phyloP scores from a whole-genome alignment of 1,140 invertebrate species.

The Drosophila busckii region DNA sequence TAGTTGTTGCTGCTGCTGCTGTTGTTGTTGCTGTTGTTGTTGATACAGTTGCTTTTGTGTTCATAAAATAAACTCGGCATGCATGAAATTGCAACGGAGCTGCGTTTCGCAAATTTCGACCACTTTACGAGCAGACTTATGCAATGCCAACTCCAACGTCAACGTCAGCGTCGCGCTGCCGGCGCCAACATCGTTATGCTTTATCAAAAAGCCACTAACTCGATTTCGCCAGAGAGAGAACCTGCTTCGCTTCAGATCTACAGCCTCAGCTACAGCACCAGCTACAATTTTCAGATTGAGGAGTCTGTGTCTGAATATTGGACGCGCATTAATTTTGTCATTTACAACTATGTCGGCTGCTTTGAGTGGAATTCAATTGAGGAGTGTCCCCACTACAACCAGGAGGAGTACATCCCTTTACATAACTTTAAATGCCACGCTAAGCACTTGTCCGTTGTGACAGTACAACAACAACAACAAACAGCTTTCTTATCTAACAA shows the following conservation, averaged over 20 bases:
- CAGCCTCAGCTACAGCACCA: conserved; percentile 1
- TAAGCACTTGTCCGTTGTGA: conserved; percentile 42
- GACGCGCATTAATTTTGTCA: neutral
- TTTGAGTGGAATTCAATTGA: conserved; percentile 49
- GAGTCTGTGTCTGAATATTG: too few species aligned
- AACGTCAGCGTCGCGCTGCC: conserved; percentile 5
- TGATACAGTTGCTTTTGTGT: conserved; percentile 13
- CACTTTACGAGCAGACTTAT: conserved; percentile 58
- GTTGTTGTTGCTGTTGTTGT: conserved; percentile 22
- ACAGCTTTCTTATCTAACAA: conserved; percentile 57
- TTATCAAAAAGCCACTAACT: conserved; percentile 54
- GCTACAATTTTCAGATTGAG: neutral
- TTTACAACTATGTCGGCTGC: too few species aligned
- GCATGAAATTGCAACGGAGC: conserved; percentile 69
- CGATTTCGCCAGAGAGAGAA: conserved; percentile 29
- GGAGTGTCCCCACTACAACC: too few species aligned
- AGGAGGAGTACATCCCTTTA: too few species aligned
- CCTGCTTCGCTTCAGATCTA: conserved; percentile 18
- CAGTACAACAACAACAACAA: conserved; percentile 22
- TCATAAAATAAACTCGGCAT: conserved; percentile 46
- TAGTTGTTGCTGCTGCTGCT: neutral
- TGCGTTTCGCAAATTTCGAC: conserved; percentile 72
- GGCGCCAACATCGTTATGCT: conserved; percentile 47
- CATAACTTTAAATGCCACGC: conserved; percentile 3
- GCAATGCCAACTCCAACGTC: conserved; percentile 40